A percentile compares a stretch with the other conserved stretches of the same genome.
phyloP scores from a whole-genome alignment of 2,888 invertebrate species.

The Drosophila macrospina region DNA sequence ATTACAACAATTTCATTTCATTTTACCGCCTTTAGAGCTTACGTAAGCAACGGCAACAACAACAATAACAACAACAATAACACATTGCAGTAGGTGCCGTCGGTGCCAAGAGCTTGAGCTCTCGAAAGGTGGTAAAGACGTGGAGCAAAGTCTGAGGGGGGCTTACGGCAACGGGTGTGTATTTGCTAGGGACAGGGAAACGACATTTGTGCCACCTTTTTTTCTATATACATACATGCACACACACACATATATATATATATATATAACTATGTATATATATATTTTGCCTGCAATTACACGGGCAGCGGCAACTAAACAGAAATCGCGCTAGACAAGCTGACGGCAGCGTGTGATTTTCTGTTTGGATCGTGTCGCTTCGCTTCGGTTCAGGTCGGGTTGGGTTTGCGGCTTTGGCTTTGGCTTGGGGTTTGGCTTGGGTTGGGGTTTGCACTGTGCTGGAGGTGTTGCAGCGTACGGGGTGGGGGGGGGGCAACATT shows the following conservation, averaged over 20 bases:
- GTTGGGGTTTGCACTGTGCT: slow-evolving; percentile 3
- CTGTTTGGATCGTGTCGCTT: slow-evolving; percentile 45
- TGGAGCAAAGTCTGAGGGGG: slow-evolving; percentile 4
- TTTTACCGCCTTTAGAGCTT: slow-evolving; percentile 77
- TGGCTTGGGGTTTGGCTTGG: slow-evolving; percentile 5
- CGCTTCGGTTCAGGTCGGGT: slow-evolving; percentile 16
- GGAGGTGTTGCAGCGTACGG: slow-evolving; percentile 4
- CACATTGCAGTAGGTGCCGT: slow-evolving; percentile 59
- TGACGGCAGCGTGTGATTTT: slow-evolving; percentile 79
- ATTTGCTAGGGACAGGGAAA: slow-evolving; percentile 50
- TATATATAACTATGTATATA: not conserved
- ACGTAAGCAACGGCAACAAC: slow-evolving; percentile 65
- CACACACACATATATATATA: too few relatives aligned
- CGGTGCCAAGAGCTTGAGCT: slow-evolving; percentile 58
- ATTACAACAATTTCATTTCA: slow-evolving; percentile 81
- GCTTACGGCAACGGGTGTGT: slow-evolving; percentile 22
- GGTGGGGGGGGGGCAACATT: not conserved
- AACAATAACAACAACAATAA: slow-evolving; percentile 24
- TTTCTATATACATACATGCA: slow-evolving; percentile 1
- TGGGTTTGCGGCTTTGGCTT: not conserved
- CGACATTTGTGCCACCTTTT: slow-evolving; percentile 78
- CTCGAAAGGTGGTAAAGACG: slow-evolving; percentile 21
- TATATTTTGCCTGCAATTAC: slow-evolving; percentile 72
- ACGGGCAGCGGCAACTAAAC: slow-evolving; percentile 65
- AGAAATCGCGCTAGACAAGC: slow-evolving; percentile 77